Evolutionary conservation across 1,140 invertebrate genomes (phyloP).

Genomic region (Cotesia chilonis): DNA sequence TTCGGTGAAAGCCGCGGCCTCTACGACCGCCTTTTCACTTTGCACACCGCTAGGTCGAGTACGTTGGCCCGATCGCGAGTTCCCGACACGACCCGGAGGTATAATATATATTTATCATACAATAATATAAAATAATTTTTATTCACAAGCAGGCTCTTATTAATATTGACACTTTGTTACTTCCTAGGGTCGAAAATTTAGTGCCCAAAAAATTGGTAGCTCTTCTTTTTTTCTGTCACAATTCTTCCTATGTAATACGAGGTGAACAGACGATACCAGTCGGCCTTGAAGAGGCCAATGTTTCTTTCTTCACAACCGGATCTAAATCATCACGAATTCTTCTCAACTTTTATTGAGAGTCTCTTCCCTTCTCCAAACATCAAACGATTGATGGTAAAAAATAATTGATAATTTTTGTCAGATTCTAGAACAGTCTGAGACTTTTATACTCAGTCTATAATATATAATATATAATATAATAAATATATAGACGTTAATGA

Average conservation of each 20-base stretch:
- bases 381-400: too few species aligned
- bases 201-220: too few species aligned
- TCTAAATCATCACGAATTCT: constrained; percentile 2
- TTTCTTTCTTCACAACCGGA: constrained; percentile 7
- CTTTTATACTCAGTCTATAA: too few species aligned
- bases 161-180: too few species aligned
- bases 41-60: constrained; percentile 37
- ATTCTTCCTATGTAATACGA: neutral
- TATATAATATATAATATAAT: too few species aligned
- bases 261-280: constrained; percentile 19
- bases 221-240: neutral
- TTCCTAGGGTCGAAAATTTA: too few species aligned
- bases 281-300: constrained; percentile 26
- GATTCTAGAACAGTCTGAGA: too few species aligned
- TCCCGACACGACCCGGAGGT: constrained; percentile 31
- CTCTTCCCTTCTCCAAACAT: neutral
- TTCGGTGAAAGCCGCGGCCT: constrained; percentile 52
- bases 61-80: constrained; percentile 36
- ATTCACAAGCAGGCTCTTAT: too few species aligned
- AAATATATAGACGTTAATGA: too few species aligned
- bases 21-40: constrained; percentile 58
- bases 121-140: neutral
- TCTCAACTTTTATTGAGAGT: neutral
- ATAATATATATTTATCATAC: constrained; percentile 2
- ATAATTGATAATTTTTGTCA: too few species aligned